phyloP scores from a whole-genome alignment of 2,888 invertebrate genomes.

The Chymomyza caudatula region DNA sequence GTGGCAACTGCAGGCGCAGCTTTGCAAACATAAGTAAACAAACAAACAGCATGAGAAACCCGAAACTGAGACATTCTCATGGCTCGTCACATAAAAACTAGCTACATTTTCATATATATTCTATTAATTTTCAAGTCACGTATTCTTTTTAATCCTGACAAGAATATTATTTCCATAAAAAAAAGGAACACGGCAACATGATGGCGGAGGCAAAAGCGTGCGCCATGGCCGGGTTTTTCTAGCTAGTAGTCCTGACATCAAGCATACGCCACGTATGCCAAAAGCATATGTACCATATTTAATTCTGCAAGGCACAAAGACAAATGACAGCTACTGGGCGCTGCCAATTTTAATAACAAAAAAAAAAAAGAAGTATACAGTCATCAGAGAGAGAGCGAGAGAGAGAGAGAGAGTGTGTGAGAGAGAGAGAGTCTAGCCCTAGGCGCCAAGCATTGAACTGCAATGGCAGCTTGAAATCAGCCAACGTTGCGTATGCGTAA shows the following conservation, averaged over 20 bases:
- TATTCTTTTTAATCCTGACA: slow-evolving; percentile 79
- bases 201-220: slow-evolving; percentile 8
- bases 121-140: slow-evolving; percentile 77
- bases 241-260: slow-evolving; percentile 44
- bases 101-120: slow-evolving; percentile 57
- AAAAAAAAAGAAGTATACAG: too few species aligned
- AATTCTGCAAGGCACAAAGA: background rate
- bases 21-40: slow-evolving; percentile 35
- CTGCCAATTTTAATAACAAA: background rate
- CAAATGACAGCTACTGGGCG: background rate
- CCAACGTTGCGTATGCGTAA: slow-evolving; percentile 35
- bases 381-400: too few species aligned
- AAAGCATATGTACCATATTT: slow-evolving; percentile 46
- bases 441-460: background rate
- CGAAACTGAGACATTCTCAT: slow-evolving; percentile 22
- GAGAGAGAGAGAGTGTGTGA: too few species aligned
- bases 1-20: slow-evolving; percentile 25
- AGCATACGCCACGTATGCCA: slow-evolving; percentile 59
- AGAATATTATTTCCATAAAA: slow-evolving; percentile 77
- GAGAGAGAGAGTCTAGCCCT: background rate
- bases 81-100: slow-evolving; percentile 28
- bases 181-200: slow-evolving; percentile 37
- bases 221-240: slow-evolving; percentile 11
- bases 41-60: slow-evolving; percentile 12
- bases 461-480: background rate